Conservation (phyloP, 2,888 invertebrate genomes). For the Embidobia sp. region DNA sequence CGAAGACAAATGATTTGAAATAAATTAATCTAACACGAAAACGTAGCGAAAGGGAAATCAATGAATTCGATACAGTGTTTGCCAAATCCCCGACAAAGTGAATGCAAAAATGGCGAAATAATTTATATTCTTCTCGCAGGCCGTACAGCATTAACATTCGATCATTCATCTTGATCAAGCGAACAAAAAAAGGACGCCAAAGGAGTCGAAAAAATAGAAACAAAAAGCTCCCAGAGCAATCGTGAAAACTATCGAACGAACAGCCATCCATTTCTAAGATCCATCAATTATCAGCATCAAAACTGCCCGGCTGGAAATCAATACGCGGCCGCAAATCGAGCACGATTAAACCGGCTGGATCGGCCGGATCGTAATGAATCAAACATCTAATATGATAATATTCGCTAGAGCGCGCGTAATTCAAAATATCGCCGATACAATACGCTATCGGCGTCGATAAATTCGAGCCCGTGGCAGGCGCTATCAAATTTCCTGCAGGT, state of each 20-base stretch:
- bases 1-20: too few species aligned
- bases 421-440: slow-evolving; percentile 48
- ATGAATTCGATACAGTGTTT: too few species aligned
- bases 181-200: too few species aligned
- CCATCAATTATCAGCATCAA: slow-evolving; percentile 42
- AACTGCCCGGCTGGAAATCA: slow-evolving; percentile 13
- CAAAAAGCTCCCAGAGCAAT: slow-evolving; percentile 16
- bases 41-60: too few species aligned
- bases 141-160: not conserved
- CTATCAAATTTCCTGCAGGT: slow-evolving; percentile 70
- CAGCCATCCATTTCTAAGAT: slow-evolving; percentile 33
- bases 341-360: slow-evolving; percentile 31
- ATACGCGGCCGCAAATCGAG: slow-evolving; percentile 25
- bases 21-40: too few species aligned
- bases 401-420: slow-evolving; percentile 38
- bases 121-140: not conserved
- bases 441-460: slow-evolving; percentile 42
- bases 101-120: too few species aligned
- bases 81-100: too few species aligned
- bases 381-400: slow-evolving; percentile 48
- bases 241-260: slow-evolving; percentile 42
- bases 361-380: slow-evolving; percentile 38
- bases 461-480: slow-evolving; percentile 38
- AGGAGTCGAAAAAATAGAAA: slow-evolving; percentile 20
- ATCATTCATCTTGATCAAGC: slow-evolving; percentile 32